Base-by-base conservation (phyloP, 2,888 invertebrate genomes). In the Eupeodes latifasciatus region DNA sequence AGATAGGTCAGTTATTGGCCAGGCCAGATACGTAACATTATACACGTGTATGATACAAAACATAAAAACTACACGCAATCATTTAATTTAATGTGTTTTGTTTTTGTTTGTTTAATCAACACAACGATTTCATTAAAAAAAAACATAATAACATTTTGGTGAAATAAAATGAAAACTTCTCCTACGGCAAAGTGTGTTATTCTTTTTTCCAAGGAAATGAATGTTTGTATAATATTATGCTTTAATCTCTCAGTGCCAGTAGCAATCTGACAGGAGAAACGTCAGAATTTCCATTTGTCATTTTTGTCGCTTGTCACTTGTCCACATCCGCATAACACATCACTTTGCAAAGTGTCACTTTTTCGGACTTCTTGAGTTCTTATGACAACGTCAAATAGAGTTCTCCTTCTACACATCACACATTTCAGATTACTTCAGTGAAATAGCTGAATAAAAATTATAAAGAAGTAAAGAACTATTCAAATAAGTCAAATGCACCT, bases 311-410 rank as follows among this genome's bases (percentile, higher is more conserved):
- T 71, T 80, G 72, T 27, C 27, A 27, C 79, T 71, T 80, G 72
- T 83, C 61, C 59, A 75, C 83, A 86, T 86, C 83, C 79, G 79
- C 83, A 83, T 83, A 71, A 83, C 79, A 79, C 53, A 72, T 83
- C 78, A 82, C 69, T 82, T 83, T 82, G 75, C 64, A 79, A 64
- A 16, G 75, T 81, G 77, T 77, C 64, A 53, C 62, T 51, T 44
- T 59, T 36, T 5, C 27, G n/a, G 14, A 44, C 11, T 51, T 57
- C 59, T 36, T 16, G 40, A n/a, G 27, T 27, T 27, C 27, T 27
- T 27, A 27, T 9, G 0, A 5, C 16, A 62, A 16, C 40, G 16
- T 10, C 40, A 62, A 62, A 0, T 2, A 27, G 34, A 16, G 11
- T 36, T 5, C 36, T 34, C 5, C 11, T 2, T 62, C 34, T 36